Base-by-base conservation (phyloP, 1,140 invertebrate species). In the Chymomyza costata region DNA sequence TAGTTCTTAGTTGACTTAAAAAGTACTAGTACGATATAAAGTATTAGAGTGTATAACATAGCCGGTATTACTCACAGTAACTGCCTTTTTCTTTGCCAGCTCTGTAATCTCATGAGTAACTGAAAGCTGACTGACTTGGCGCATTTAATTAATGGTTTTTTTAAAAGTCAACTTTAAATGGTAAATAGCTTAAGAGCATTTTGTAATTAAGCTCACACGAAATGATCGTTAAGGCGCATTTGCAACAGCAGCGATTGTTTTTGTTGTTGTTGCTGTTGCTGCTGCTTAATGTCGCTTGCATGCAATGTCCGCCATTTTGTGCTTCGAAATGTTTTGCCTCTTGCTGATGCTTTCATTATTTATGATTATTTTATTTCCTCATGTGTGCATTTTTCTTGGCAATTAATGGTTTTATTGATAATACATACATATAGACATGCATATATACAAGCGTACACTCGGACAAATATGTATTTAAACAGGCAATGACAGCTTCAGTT, bases 261-360 rank as follows among this genome's bases (percentile, higher is more conserved):
- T 25, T 8, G 21, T 25, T 25, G 21, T 25, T 25, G 21, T 25
- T 8, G 21, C 8, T 25, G 21, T 25, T 25, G 15, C 16, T 14
- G 21, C 28, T 31, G 11, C 6, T 38, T 37, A 16, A 10, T 15
- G 11, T 37, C 13, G 13, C 45, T 35, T 52, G 38, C 37, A 40
- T 54, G 25, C 41, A 44, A 17, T 34, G 46, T 31, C 41, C 44
- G 14, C 32, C 48, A 13, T 6, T 30, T 38, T 47, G 38, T n/a
- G n/a, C n/a, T n/a, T 44, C 41, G 58, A 58, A 37, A 64, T 16
- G 17, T 64, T n/a, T n/a, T n/a, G n/a, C n/a, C n/a, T n/a, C n/a
- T n/a, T n/a, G n/a, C n/a, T n/a, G n/a, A n/a, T n/a, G n/a, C 60
- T 65, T 57, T 44, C 16, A 65, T 50, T 65, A 65, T 65, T 65